These are phyloP conservation scores for Spea multiplicata DNA, from an alignment of 2,113 vertebrate species.

Conservation along the genomic window DNA sequence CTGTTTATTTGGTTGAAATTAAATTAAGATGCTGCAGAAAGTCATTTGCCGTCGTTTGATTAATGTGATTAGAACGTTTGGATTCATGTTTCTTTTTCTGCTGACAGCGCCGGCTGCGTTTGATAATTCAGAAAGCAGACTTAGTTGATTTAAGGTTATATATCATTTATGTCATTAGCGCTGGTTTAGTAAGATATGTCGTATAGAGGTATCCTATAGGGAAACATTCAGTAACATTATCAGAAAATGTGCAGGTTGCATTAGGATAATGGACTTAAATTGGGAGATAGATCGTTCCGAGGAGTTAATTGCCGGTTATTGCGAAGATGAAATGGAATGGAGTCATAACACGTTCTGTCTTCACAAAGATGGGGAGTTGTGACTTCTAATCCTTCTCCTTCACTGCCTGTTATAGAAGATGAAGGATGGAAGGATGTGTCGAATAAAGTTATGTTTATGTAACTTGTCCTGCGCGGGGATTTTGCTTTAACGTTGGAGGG, in stretches of 20 bases:
- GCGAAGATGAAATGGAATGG: not conserved
- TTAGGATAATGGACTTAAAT: not conserved
- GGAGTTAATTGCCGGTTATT: not conserved
- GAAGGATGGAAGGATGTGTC: too few relatives aligned
- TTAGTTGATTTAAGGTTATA: not conserved
- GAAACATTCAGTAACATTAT: not conserved
- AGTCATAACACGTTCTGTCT: not conserved
- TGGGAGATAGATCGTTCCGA: not conserved
- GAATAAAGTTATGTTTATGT: too few relatives aligned
- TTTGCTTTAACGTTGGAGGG: too few relatives aligned
- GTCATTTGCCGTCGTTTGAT: constrained; percentile 11
- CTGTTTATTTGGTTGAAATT: constrained; percentile 10
- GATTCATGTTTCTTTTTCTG: not conserved
- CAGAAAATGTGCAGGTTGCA: not conserved
- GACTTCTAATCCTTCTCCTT: too few relatives aligned
- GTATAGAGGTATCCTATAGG: too few relatives aligned
- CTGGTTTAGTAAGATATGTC: not conserved
- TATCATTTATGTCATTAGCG: not conserved
- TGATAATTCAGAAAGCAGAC: not conserved
- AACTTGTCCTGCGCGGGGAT: too few relatives aligned
- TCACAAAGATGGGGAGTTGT: not conserved
- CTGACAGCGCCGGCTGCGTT: not conserved
- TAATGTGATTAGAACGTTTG: not conserved
- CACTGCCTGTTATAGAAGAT: too few relatives aligned
- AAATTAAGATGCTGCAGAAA: constrained; percentile 10